Base-by-base conservation (phyloP, 1,140 invertebrate species). In the Diachasmimorpha longicaudata region DNA sequence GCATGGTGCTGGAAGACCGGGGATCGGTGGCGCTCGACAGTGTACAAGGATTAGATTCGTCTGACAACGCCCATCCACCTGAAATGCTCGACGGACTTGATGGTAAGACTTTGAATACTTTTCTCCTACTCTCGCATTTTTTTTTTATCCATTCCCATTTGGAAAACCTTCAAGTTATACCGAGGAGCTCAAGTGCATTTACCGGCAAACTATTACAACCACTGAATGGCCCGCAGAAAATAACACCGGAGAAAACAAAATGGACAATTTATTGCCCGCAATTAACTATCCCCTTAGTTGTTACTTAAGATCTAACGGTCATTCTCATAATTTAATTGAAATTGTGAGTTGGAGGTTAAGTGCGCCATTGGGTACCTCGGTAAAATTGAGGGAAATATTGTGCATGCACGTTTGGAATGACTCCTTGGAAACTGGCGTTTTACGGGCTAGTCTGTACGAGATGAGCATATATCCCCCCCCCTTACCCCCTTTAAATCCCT, bases 1-100 rank as follows among this genome's bases (percentile, higher is more conserved):
- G 85, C 79, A 75, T 88, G 79, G 80, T 88, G 79, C 82, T 82
- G 73, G 87, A 87, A 66, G 88, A 89, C 70, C 85, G 86, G 73
- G 85, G 85, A 63, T 79, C 86, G 23, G 81, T 84, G 71, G 75
- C 86, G 74, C 84, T 87, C 66, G 88, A 89, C 75, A 85, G 83
- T 76, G 80, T 87, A 78, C 78, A 84, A 74, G 86, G 84, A 74
- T 83, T 86, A 16, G 88, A 89, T 82, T 81, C 85, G 77, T 88
- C 87, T 39, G 88, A 89, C 75, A 86, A 88, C 48, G 86, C 87
- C 79, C 88, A 87, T 82, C 88, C 86, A 78, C 87, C 85, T 48
- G 88, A 89, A 86, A 87, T 86, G 83, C 83, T 88, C 78, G 88
- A 89, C 81, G 87, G 87, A 85, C 85, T 88, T 77, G 88, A 89